phyloP scores from a whole-genome alignment of 2,888 invertebrate genomes.

The Boloria selene region DNA sequence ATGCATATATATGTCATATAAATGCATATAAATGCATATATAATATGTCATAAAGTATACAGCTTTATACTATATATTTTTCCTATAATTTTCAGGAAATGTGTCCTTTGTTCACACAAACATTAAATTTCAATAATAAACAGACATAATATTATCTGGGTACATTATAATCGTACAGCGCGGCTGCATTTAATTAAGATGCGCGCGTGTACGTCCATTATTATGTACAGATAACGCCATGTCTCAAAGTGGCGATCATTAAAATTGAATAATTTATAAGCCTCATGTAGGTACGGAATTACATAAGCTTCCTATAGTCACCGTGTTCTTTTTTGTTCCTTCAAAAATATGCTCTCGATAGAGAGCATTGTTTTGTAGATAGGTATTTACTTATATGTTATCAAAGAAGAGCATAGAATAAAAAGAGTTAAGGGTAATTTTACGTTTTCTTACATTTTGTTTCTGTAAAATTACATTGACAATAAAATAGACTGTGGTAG shows the following conservation, averaged over 20 bases:
- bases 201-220: conserved; percentile 19
- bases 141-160: background rate
- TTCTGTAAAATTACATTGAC: too few species aligned
- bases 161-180: background rate
- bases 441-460: too few species aligned
- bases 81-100: background rate
- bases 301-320: too few species aligned
- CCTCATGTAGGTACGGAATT: too few species aligned
- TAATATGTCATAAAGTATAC: background rate
- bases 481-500: too few species aligned
- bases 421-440: too few species aligned
- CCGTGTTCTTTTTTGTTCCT: too few species aligned
- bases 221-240: conserved; percentile 20
- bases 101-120: conserved; percentile 19
- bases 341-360: too few species aligned
- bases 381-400: too few species aligned
- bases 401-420: too few species aligned
- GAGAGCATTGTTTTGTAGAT: too few species aligned
- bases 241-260: conserved; percentile 13
- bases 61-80: background rate
- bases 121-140: conserved; percentile 8
- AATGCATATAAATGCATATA: background rate
- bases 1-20: too few species aligned
- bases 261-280: conserved; percentile 1
- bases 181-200: conserved; percentile 15